A percentile compares a stretch with the other conserved stretches of the same genome.
phyloP scores from a whole-genome alignment of 2,113 vertebrate species.

The Acrocephalus kingi region DNA sequence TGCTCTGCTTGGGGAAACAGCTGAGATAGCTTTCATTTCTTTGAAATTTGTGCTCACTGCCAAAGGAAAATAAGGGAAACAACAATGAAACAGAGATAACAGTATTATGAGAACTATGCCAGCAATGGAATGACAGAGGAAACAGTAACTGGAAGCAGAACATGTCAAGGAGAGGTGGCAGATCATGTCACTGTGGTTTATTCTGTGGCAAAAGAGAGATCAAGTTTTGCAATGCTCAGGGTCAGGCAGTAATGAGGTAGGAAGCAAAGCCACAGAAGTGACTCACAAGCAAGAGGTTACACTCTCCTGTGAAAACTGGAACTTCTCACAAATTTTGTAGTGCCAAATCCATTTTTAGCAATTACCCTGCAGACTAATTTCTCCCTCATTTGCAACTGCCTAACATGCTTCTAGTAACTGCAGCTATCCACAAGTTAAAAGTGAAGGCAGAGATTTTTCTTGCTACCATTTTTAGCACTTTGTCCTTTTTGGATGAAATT shows the following conservation, averaged over 20 bases:
- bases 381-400: neutral
- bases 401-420: neutral
- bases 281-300: constrained; percentile 10
- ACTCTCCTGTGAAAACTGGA: neutral
- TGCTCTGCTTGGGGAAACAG: neutral
- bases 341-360: neutral
- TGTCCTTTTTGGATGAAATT: constrained; percentile 4
- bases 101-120: neutral
- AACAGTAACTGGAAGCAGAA: neutral
- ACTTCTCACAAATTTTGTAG: neutral
- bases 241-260: constrained; percentile 32
- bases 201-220: neutral
- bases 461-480: neutral
- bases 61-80: neutral
- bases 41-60: neutral
- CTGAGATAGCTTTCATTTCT: neutral
- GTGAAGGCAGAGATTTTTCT: neutral
- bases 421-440: neutral
- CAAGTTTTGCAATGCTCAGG: neutral
- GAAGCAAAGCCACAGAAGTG: constrained; percentile 24
- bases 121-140: constrained; percentile 4
- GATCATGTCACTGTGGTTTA: constrained; percentile 7
- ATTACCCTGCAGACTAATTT: neutral
- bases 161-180: neutral
- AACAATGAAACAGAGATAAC: neutral